Base-by-base conservation (phyloP, 1,140 invertebrate genomes). In the Drosophila truncata region DNA sequence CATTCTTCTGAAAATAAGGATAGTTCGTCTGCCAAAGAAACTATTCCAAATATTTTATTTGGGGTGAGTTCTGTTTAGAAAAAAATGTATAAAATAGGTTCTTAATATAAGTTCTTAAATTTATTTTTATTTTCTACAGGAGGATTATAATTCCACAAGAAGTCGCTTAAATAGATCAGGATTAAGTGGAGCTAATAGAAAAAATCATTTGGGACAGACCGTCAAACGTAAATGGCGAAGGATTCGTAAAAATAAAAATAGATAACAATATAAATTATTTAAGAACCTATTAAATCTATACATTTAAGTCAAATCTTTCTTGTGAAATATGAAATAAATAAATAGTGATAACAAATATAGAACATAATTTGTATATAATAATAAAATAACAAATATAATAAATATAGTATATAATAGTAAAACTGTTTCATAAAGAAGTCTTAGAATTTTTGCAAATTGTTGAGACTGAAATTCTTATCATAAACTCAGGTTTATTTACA, bases 41-140 rank as follows among this genome's bases (percentile, higher is more conserved):
- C 4, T 13, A 9, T 62, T 20, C 10, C 25, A 23, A 47, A 64
- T 18, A 25, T 25, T 25, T 41, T 8, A 14, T 11, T 49, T 13
- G 33, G 33, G 33, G 64, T 64, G 1, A 18, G 14, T 49, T 27
- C 1, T 4, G 11, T 20, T 20, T 1, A 20, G 0, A n/a, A 11
- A 2, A 4, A 29, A 29, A 29, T 27, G 4, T 27, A 0, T 29
- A 7, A 29, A 7, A 29, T 8, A 29, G 8, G 8, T 8, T 1
- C 27, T 29, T 29, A 29, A 3, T 8, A 9, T 2, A 27, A 2
- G 1, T 0, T 10, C 0, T 13, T 5, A 3, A 8, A 13, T 2
- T 0, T 7, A n/a, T 7, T 14, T 4, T 3, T 3, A 3, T 8
- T 47, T 60, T 3, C 11, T 25, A 2, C 7, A 25, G 33, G 3